Evolutionary conservation across 2,797 vertebrate genomes (phyloP).

Genomic region (Sylvia borin): DNA sequence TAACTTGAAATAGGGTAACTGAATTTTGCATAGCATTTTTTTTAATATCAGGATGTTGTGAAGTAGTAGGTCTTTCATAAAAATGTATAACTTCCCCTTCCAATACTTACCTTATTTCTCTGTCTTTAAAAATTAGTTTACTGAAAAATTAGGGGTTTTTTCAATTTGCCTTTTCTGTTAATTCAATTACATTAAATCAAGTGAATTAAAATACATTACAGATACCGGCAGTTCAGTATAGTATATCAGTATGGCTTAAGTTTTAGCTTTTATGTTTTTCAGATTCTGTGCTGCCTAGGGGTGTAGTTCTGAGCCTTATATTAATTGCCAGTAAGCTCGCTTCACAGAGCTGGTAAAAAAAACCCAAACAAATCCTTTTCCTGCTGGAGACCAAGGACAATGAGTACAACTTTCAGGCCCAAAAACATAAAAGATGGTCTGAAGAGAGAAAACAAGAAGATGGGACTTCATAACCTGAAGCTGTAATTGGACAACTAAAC

Average conservation of each 20-base stretch:
- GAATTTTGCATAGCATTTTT: background rate
- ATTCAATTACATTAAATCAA: background rate
- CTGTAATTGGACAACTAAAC: background rate
- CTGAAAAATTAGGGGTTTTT: background rate
- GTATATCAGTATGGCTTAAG: background rate
- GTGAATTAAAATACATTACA: background rate
- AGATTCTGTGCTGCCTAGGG: background rate
- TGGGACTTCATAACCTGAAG: background rate
- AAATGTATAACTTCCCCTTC: background rate
- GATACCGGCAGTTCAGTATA: background rate
- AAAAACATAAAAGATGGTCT: background rate
- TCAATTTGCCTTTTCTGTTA: background rate
- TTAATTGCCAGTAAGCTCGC: background rate
- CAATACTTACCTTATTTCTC: background rate
- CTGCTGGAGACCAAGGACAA: background rate
- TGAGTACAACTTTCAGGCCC: background rate
- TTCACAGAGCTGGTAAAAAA: background rate
- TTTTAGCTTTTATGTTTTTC: background rate
- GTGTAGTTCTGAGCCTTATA: background rate
- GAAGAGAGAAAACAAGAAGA: background rate
- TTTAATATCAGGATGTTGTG: background rate
- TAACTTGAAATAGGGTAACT: background rate
- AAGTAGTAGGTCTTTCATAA: background rate
- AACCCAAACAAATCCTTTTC: background rate
- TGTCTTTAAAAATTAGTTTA: background rate